phyloP scores from a whole-genome alignment of 2,888 invertebrate genomes.

The Electrophaes corylata region DNA sequence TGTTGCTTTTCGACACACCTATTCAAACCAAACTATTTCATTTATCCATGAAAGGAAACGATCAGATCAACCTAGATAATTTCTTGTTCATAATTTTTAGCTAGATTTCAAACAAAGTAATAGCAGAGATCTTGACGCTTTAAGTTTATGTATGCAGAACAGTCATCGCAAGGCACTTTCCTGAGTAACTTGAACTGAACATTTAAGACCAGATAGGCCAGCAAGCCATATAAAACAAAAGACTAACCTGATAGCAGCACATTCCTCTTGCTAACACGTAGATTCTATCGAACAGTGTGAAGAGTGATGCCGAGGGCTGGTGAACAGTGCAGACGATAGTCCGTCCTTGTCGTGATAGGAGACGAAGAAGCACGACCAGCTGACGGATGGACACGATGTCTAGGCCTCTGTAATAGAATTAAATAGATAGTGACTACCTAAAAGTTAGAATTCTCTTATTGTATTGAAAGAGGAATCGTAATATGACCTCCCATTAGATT shows the following conservation, averaged over 20 bases:
- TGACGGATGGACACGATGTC: constrained; percentile 90
- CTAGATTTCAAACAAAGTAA: too few relatives aligned
- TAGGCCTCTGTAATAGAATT: constrained; percentile 83
- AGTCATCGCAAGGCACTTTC: too few relatives aligned
- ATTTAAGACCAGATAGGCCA: too few relatives aligned
- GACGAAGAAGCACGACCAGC: constrained; percentile 87
- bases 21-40: not conserved
- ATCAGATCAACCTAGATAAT: too few relatives aligned
- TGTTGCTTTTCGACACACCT: constrained; percentile 14
- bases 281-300: constrained; percentile 89
- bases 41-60: not conserved
- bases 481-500: not conserved
- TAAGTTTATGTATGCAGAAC: too few relatives aligned
- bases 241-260: constrained; percentile 79
- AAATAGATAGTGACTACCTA: not conserved
- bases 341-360: constrained; percentile 88
- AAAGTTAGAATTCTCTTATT: not conserved
- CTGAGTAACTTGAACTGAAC: too few relatives aligned
- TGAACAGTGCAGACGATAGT: constrained; percentile 92
- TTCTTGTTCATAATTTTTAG: too few relatives aligned
- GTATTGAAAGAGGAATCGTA: too few relatives aligned
- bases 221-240: not conserved
- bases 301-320: constrained; percentile 91
- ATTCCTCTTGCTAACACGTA: constrained; percentile 86
- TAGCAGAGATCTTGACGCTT: too few relatives aligned